Percentiles rank a stretch among this genome's conserved stretches.
These are phyloP conservation scores for Sparus aurata DNA, from an alignment of 2,797 vertebrate species.

Conservation along the genomic window DNA sequence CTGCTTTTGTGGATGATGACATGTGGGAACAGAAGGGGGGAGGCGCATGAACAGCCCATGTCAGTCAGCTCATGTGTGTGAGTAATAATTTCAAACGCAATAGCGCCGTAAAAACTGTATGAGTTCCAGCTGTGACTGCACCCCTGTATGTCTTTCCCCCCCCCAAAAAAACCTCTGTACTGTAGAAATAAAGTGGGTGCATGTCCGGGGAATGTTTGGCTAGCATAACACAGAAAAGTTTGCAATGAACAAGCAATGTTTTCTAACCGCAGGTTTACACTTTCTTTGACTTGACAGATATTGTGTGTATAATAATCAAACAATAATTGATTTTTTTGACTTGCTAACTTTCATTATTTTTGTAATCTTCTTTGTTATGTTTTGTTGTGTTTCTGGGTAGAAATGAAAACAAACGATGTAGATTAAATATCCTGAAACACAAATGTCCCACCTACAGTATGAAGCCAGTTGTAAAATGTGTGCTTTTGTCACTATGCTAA, in stretches of 20 bases:
- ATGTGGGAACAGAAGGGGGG: too few species aligned
- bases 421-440: constrained; percentile 60
- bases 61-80: constrained; percentile 18
- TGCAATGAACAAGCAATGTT: constrained; percentile 59
- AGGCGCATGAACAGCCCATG: background rate
- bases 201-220: constrained; percentile 48
- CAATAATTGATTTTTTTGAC: constrained; percentile 62
- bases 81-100: constrained; percentile 51
- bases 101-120: constrained; percentile 34
- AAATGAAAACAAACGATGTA: constrained; percentile 62
- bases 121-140: constrained; percentile 35
- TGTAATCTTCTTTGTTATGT: constrained; percentile 59
- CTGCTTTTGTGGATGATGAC: constrained; percentile 6
- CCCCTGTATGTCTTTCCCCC: constrained; percentile 25
- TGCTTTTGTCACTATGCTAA: constrained; percentile 69
- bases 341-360: constrained; percentile 80
- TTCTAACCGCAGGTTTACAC: constrained; percentile 75
- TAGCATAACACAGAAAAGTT: constrained; percentile 54
- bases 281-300: constrained; percentile 68
- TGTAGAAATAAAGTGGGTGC: constrained; percentile 60
- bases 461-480: constrained; percentile 64
- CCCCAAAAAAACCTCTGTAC: constrained; percentile 35
- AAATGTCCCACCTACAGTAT: constrained; percentile 59
- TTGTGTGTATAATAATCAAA: constrained; percentile 72
- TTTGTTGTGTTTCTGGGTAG: constrained; percentile 64